phyloP scores from a whole-genome alignment of 1,140 invertebrate genomes.

The Anoplophora glabripennis region DNA sequence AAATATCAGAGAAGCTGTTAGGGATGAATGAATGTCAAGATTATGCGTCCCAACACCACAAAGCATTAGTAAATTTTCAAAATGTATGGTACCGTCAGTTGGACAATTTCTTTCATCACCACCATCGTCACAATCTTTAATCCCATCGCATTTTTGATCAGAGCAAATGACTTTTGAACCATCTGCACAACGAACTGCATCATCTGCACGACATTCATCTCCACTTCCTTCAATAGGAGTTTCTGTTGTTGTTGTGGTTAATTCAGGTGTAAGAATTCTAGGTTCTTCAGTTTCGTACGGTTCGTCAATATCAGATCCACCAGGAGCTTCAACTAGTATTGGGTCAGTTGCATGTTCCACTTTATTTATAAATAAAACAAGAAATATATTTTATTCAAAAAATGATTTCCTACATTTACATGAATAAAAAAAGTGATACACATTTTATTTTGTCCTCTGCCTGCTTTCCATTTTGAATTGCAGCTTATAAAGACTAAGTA shows the following conservation, averaged over 20 bases:
- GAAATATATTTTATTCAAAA: too few species aligned
- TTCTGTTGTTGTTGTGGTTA: constrained; percentile 22
- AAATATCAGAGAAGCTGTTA: background rate
- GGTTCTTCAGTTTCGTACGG: constrained; percentile 11
- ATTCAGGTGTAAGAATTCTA: constrained; percentile 3
- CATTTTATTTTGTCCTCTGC: too few species aligned
- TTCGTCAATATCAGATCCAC: too few species aligned
- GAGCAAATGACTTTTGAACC: constrained; percentile 50
- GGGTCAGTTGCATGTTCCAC: too few species aligned
- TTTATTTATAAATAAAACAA: too few species aligned
- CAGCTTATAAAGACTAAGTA: too few species aligned
- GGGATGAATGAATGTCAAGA: background rate
- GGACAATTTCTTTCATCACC: constrained; percentile 56
- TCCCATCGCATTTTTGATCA: constrained; percentile 58
- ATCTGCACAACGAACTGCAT: constrained; percentile 51
- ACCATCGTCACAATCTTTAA: constrained; percentile 56
- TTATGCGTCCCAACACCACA: too few species aligned
- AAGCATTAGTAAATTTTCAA: too few species aligned
- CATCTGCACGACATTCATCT: constrained; percentile 53
- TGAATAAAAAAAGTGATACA: too few species aligned
- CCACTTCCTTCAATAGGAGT: constrained; percentile 12
- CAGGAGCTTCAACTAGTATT: too few species aligned
- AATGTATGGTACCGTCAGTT: constrained; percentile 7
- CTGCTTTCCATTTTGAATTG: too few species aligned
- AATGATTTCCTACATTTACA: too few species aligned